These are phyloP conservation scores for Meloidogyne floridensis DNA, from an alignment of 1,140 invertebrate species.

Conservation along the genomic window DNA sequence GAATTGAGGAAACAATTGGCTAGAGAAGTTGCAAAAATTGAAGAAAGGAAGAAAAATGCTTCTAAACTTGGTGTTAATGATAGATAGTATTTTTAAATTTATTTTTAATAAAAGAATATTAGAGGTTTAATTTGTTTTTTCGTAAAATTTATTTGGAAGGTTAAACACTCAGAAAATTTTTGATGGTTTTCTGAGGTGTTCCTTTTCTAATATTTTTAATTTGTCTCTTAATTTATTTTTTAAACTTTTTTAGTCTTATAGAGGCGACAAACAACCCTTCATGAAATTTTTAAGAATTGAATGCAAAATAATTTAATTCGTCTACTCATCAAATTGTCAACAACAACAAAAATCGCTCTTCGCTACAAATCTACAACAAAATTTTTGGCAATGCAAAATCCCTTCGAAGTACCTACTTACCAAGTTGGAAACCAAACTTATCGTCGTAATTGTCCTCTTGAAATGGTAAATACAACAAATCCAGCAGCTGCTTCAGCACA, in stretches of 20 bases:
- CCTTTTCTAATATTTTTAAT: neutral
- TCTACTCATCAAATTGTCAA: neutral
- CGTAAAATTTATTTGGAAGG: too few species aligned
- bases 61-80: neutral
- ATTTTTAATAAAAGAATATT: neutral
- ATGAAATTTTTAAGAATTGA: neutral
- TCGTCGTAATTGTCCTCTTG: constrained; percentile 28
- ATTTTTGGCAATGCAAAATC: constrained; percentile 24
- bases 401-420: constrained; percentile 12
- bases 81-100: neutral
- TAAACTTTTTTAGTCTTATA: too few species aligned
- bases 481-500: constrained; percentile 13
- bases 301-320: neutral
- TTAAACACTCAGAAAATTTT: too few species aligned
- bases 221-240: neutral
- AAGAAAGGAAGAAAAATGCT: neutral
- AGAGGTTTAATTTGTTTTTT: too few species aligned
- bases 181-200: neutral
- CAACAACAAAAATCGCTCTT: neutral
- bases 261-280: too few species aligned
- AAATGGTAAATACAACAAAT: constrained; percentile 4
- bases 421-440: constrained; percentile 24
- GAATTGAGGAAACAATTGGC: neutral
- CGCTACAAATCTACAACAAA: neutral
- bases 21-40: constrained; percentile 5